Conservation (phyloP, 2,113 vertebrate species). For the Psammodynastes pulverulentus region DNA sequence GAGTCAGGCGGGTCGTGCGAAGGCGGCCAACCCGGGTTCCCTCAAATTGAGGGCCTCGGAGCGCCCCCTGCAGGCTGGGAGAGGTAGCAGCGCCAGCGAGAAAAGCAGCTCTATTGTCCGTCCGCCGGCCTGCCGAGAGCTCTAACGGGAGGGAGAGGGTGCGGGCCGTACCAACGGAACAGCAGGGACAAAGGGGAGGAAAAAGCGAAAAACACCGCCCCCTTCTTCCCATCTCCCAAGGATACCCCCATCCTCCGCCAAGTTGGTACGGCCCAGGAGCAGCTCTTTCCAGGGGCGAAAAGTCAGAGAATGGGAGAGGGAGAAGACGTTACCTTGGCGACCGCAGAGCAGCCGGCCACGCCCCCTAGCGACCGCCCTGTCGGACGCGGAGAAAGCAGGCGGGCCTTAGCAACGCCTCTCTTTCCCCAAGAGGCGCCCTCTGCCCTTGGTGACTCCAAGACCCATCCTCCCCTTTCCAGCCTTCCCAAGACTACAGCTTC, state of each 20-base stretch:
- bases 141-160: background rate
- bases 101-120: background rate
- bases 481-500: background rate
- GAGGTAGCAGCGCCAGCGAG: background rate
- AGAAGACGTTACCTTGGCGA: background rate
- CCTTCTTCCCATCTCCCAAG: background rate
- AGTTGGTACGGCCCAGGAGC: background rate
- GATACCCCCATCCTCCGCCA: background rate
- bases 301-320: background rate
- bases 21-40: fast-evolving
- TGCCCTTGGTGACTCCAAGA: background rate
- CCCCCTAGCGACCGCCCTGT: background rate
- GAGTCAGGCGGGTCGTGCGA: background rate
- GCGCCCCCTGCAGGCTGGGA: background rate
- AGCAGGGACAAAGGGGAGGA: background rate
- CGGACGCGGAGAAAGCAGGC: background rate
- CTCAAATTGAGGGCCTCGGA: background rate
- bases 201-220: background rate
- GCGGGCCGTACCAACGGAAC: background rate
- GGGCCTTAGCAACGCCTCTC: background rate
- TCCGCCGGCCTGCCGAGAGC: background rate
- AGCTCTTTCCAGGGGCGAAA: background rate
- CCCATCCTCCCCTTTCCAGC: background rate
- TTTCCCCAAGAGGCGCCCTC: background rate
- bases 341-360: background rate